phyloP scores from a whole-genome alignment of 2,888 invertebrate genomes.

The Apamea anceps region DNA sequence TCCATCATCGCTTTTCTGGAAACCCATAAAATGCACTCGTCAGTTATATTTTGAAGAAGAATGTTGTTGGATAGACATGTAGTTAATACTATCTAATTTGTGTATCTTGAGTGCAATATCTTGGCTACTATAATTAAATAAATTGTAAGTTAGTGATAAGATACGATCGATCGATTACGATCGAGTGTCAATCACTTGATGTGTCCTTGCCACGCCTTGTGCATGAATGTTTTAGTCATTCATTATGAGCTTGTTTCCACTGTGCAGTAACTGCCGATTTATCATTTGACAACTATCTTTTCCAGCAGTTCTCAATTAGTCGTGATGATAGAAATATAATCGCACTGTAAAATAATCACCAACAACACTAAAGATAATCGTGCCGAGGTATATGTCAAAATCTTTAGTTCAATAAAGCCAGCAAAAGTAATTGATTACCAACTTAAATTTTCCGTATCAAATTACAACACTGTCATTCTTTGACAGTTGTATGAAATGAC shows the following conservation, averaged over 20 bases:
- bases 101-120: background rate
- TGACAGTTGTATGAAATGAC: background rate
- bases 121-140: background rate
- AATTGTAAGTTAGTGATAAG: conserved; percentile 13
- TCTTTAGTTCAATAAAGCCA: background rate
- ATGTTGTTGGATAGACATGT: background rate
- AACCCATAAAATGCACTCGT: background rate
- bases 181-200: conserved; percentile 28
- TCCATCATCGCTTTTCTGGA: background rate
- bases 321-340: background rate
- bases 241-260: background rate
- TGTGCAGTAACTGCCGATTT: background rate
- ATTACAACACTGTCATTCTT: too few species aligned
- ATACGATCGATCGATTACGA: conserved; percentile 22
- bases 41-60: background rate
- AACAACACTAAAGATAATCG: background rate
- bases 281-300: background rate
- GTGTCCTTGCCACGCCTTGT: conserved; percentile 40
- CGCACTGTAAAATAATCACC: background rate
- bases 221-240: conserved; percentile 29
- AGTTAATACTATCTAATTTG: background rate
- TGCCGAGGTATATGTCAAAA: background rate
- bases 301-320: background rate
- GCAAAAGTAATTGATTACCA: too few species aligned
- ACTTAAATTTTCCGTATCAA: background rate